phyloP scores from a whole-genome alignment of 2,113 vertebrate species.

The pig (Sus scrofa) region T2T-Sscrofa CM000812.6:157857501-157858000 shows the following conservation, averaged over 20 bases:
- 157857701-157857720: neutral
- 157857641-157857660: neutral
- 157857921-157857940: neutral
- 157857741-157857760: neutral
- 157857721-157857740: neutral
- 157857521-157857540: no score
- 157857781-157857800: neutral
- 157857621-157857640: neutral
- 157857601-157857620: no score
- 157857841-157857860: neutral
- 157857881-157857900: rapidly evolving
- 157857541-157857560: no score
- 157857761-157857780: neutral
- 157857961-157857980: neutral
- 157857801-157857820: neutral
- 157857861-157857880: neutral
- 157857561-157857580: no score
- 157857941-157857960: no score
- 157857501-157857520: no score
- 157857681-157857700: neutral
- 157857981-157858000: neutral
- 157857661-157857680: neutral
- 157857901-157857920: rapidly evolving
- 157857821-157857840: neutral
- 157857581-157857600: no score